Conservation (phyloP, 1,140 invertebrate genomes). For the Prorops nasuta region DNA sequence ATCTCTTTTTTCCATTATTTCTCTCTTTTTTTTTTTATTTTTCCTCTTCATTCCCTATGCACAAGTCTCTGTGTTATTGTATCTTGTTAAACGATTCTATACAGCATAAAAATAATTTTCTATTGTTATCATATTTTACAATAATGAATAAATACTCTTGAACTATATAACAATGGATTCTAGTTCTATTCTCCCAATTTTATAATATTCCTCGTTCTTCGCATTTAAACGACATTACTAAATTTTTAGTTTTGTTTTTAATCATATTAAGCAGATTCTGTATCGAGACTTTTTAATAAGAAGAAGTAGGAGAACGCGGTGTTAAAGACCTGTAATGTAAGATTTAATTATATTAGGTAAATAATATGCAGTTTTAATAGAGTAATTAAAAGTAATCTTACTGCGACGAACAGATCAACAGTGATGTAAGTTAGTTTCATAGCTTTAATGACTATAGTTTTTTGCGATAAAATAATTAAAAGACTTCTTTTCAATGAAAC, state of each 20-base stretch:
- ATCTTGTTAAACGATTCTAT: no score
- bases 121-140: no score
- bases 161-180: no score
- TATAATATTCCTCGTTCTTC: no score
- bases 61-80: no score
- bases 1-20: no score
- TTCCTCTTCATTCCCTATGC: not conserved
- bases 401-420: conserved; percentile 5
- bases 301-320: conserved; percentile 14
- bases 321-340: conserved; percentile 10
- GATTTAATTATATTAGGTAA: not conserved
- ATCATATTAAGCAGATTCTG: no score
- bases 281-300: conserved; percentile 12
- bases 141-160: no score
- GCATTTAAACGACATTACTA: no score
- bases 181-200: no score
- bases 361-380: not conserved
- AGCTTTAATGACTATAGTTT: conserved; percentile 10
- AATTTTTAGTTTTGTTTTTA: no score
- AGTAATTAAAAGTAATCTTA: conserved; percentile 4
- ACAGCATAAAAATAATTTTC: no score
- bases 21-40: not conserved
- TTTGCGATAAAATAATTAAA: conserved; percentile 7
- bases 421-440: conserved; percentile 3
- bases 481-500: conserved; percentile 8